Conservation (phyloP, 37 sponge, comb jelly and placozoan species). For the Geodia barretti region DNA sequence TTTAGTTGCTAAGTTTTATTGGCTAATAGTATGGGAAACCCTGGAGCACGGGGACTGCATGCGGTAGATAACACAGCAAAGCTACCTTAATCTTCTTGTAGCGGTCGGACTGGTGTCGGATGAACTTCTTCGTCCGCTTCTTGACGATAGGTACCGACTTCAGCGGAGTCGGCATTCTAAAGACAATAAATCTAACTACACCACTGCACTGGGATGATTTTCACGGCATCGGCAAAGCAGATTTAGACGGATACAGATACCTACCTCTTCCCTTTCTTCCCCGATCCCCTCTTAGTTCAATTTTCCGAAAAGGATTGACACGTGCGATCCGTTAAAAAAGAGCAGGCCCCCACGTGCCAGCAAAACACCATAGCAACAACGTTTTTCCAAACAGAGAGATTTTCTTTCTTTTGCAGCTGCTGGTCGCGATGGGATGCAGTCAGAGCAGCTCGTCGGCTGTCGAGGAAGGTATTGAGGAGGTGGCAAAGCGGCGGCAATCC, state of each 20-base stretch:
- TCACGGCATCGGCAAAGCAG: neutral
- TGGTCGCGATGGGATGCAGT: constrained; percentile 33
- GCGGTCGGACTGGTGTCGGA: constrained; percentile 93
- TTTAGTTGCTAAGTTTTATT: too few relatives aligned
- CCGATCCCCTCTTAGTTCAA: neutral
- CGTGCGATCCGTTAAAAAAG: neutral
- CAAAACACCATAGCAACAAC: neutral
- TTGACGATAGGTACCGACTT: constrained; percentile 72
- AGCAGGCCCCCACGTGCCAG: neutral
- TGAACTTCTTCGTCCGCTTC: constrained; percentile 93
- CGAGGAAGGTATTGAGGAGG: neutral
- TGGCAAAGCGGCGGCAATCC: constrained; percentile 9
- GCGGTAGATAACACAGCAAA: neutral
- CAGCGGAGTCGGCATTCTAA: constrained; percentile 70
- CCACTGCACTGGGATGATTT: neutral
- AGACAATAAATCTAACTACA: neutral
- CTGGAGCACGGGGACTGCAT: neutral
- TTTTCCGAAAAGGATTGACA: neutral
- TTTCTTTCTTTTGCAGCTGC: neutral
- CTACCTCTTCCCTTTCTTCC: neutral
- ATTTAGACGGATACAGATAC: neutral
- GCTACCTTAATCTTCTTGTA: constrained; percentile 87
- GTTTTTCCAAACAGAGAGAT: too few relatives aligned
- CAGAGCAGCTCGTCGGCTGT: neutral
- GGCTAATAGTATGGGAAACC: too few relatives aligned